Evolutionary conservation across 2,113 vertebrate genomes (phyloP).

Genomic region (Sceloporus undulatus): DNA sequence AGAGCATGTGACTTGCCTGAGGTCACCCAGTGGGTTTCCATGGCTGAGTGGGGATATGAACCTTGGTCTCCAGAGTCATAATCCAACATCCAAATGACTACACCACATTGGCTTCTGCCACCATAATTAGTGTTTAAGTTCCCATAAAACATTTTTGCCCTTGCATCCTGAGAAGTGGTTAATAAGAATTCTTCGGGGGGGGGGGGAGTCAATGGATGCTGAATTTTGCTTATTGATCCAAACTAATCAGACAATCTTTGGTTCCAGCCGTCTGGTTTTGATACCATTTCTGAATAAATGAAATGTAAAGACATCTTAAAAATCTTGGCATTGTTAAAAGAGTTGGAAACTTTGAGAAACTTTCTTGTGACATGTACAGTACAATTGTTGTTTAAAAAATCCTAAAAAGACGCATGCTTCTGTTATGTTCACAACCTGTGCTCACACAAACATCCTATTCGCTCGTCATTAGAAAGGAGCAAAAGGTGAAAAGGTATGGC

Average conservation of each 20-base stretch:
- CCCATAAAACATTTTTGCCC: not conserved
- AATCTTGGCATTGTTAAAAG: not conserved
- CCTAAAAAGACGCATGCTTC: constrained; percentile 7
- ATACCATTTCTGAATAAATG: not conserved
- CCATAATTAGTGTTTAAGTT: not conserved
- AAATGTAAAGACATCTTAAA: not conserved
- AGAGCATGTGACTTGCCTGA: too few species aligned
- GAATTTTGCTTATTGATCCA: not conserved
- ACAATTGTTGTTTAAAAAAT: not conserved
- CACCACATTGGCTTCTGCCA: not conserved
- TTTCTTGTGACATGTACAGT: not conserved
- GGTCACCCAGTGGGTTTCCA: too few species aligned
- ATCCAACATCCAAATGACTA: too few species aligned
- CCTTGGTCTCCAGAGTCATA: too few species aligned
- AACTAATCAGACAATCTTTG: not conserved
- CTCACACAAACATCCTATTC: not conserved
- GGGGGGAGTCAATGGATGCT: not conserved
- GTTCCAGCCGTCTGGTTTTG: not conserved
- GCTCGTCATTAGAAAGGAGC: constrained; percentile 36
- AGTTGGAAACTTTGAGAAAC: not conserved
- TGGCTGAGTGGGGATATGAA: too few species aligned
- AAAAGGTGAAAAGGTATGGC: constrained; percentile 70
- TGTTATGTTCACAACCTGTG: not conserved
- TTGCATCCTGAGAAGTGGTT: not conserved
- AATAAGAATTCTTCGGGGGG: not conserved